phyloP scores from a whole-genome alignment of 2,888 invertebrate genomes.

The Dicycla oo region DNA sequence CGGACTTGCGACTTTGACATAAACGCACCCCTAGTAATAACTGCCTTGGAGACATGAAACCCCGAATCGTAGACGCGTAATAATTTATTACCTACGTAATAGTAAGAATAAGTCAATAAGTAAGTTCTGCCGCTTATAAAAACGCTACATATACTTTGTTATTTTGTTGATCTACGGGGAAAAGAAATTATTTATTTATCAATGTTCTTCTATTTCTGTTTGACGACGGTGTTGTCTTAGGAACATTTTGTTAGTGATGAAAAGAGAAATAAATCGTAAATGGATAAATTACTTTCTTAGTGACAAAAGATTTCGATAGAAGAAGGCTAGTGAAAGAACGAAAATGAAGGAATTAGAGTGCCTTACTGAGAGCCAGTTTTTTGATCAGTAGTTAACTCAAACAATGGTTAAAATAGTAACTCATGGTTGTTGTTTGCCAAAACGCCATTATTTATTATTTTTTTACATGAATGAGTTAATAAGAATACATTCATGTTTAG shows the following conservation, averaged over 20 bases:
- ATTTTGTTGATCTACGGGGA: slow-evolving; percentile 62
- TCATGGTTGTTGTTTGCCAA: too few species aligned
- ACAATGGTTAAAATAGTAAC: too few species aligned
- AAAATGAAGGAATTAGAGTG: not conserved
- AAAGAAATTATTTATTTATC: slow-evolving; percentile 61
- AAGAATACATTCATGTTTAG: too few species aligned
- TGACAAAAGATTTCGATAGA: not conserved
- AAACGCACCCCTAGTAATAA: slow-evolving; percentile 80
- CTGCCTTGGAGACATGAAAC: slow-evolving; percentile 77
- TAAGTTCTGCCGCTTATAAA: slow-evolving; percentile 66
- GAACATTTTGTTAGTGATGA: slow-evolving; percentile 31
- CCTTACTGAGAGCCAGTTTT: not conserved
- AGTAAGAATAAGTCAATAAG: slow-evolving; percentile 67
- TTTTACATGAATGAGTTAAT: too few species aligned
- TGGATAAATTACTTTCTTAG: not conserved
- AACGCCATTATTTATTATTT: too few species aligned
- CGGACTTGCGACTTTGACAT: slow-evolving; percentile 74
- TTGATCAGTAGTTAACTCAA: too few species aligned
- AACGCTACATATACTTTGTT: slow-evolving; percentile 69
- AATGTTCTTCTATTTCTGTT: slow-evolving; percentile 48
- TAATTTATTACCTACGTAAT: slow-evolving; percentile 69
- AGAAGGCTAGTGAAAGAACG: not conserved
- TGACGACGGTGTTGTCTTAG: slow-evolving; percentile 27
- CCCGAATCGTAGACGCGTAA: slow-evolving; percentile 69
- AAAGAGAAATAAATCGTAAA: slow-evolving; percentile 13